Evolutionary conservation across 2,797 vertebrate species (phyloP), one percentile per base, ranked within the genome.

Genomic region (Odontamblyopus rebecca): DNA sequence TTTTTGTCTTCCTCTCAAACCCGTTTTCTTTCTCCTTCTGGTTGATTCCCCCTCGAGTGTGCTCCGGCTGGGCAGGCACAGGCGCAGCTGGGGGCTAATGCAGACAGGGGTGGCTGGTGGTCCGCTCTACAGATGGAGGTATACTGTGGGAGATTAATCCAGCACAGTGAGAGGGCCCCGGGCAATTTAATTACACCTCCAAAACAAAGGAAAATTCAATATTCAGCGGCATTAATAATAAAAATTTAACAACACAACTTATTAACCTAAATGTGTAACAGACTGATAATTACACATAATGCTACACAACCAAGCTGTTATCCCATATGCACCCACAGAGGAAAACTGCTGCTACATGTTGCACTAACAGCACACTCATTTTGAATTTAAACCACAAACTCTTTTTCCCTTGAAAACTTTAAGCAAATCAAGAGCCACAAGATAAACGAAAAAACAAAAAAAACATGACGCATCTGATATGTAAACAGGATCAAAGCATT

Each of bases 71-170:
- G 82, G 75, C 76, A 79, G 82, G 85, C 88, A 83, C 68, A 78
- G 56, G 77, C 90, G 80, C 90, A 87, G 91, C 90, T 89, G 86
- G 90, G 77, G 86, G 88, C 84, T 89, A 87, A 90, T 86, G 85
- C 85, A 78, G 82, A 81, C 73, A 75, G 65, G 76, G 85, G 76
- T 79, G 85, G 82, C 79, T 88, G 87, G 83, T 79, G 85, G 87
- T 81, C 74, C 74, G 67, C 77, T 76, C 86, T 91, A 78, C 90
- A 91, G 86, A 94, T 93, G 86, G 89, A 88, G 89, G 93, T 87
- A 92, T 94, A 93, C 88, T 89, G 90, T 78, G 81, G 86, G 85
- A 94, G 90, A 95, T 93, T 94, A 92, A 94, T 95, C 82, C 90
- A 88, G 91, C 89, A 83, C 90, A 93, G 89, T 81, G 78, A 90